Base-by-base conservation (phyloP, 2,888 invertebrate genomes). In the Drosophila paracracens region DNA sequence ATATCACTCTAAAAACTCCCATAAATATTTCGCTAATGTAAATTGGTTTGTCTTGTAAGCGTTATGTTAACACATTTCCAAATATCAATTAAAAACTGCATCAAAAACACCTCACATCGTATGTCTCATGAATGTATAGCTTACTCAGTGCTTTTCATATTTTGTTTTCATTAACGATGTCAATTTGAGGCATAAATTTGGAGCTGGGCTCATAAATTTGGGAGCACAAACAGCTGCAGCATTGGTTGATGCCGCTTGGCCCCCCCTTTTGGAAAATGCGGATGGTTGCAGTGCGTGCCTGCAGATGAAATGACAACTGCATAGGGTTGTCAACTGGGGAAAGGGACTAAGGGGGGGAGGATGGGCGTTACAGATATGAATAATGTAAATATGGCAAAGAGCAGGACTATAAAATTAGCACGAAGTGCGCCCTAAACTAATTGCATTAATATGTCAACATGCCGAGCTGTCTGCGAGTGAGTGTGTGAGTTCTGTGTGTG, bases 401-500 rank as follows among this genome's bases (percentile, higher is more conserved):
- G 80, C 63, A 67, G 66, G 52, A 71, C 74, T 80, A 77, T 89
- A 89, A 87, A 87, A 90, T 87, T 87, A 87, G 87, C 90, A 89
- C 82, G 59, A 70, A 73, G 68, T 70, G 67, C 76, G 75, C 70
- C 82, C 85, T 50, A 76, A 84, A 89, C 89, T 87, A 87, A 87
- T 87, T 87, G 90, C 90, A 90, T 89, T 87, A 90, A 87, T 87
- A 87, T 87, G 90, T 87, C 87, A 87, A 84, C 88, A 90, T 80
- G 77, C 71, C 61, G 61, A 35, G 61, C 52, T 76, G 84, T 70
- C 70, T 69, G 56, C 33, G 40, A 48, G 29, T 64, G 56, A 10
- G 61, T 54, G 68, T 63, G 61, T 62, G 52, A 53, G 38, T 38
- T 18, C 8, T 46, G 21, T 21, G 21, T 46, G 70, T 18, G 58